These are phyloP conservation scores for Notolabrus celidotus DNA, from an alignment of 2,797 vertebrate genomes.

Conservation along the genomic window DNA sequence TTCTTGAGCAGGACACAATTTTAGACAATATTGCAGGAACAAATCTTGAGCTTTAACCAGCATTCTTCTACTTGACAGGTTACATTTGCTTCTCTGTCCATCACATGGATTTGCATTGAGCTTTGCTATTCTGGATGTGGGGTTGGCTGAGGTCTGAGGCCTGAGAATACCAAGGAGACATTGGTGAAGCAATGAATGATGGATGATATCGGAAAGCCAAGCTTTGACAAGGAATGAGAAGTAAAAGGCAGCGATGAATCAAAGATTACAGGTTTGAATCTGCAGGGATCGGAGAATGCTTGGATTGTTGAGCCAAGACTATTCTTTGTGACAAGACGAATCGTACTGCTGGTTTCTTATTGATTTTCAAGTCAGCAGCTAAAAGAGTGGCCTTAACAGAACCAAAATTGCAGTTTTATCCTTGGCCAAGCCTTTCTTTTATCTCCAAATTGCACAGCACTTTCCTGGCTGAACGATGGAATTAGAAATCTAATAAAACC, in stretches of 20 bases:
- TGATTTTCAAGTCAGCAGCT: conserved; percentile 63
- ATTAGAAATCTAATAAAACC: conserved; percentile 68
- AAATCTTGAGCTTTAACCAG: not conserved
- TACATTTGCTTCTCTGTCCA: conserved; percentile 41
- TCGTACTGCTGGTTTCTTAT: conserved; percentile 40
- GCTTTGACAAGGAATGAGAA: conserved; percentile 57
- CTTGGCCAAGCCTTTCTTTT: conserved; percentile 29
- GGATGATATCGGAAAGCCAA: conserved; percentile 60
- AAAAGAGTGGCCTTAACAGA: conserved; percentile 43
- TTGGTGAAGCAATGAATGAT: conserved; percentile 66
- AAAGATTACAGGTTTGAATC: conserved; percentile 65
- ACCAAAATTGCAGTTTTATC: conserved; percentile 47
- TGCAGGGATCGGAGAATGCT: conserved; percentile 34
- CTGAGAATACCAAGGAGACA: conserved; percentile 28
- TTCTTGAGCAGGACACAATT: not conserved
- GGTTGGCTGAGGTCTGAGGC: conserved; percentile 28
- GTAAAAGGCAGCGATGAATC: conserved; percentile 61
- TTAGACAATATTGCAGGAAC: not conserved
- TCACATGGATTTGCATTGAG: conserved; percentile 46
- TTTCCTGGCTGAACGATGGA: conserved; percentile 48
- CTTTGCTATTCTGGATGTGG: conserved; percentile 30
- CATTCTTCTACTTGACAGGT: conserved; percentile 37
- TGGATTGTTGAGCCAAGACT: conserved; percentile 36
- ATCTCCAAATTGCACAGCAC: conserved; percentile 46
- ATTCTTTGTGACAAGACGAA: conserved; percentile 49